Evolutionary conservation across 2,888 invertebrate genomes (phyloP), one percentile per base, ranked within the genome.

Genomic region (Ypsolopha sequella): DNA sequence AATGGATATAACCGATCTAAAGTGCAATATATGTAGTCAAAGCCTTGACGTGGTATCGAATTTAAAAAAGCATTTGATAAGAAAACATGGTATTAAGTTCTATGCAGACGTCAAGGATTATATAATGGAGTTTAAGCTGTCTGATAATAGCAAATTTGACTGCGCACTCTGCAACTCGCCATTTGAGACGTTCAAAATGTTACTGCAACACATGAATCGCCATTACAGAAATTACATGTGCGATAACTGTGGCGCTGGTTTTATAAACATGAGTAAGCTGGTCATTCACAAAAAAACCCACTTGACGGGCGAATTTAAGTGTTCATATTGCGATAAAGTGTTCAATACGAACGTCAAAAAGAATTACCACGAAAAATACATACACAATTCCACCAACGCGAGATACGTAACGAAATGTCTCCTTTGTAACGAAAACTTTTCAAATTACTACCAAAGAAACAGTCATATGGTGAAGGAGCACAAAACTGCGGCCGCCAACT

Each of bases 361-460:
- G 41, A 56, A 58, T 8, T 54, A 56, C 0, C 65, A 65, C 44
- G 58, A 62, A 55, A 84, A 46, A 6, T 81, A 82, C 7, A 79
- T 79, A 0, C 84, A 84, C 11, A 81, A 9, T 24, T 33, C 9
- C 9, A 10, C 33, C 45, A 45, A 2, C 24, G 45, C 10, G n/a
- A 81, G 1, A 66, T 69, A 0, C 62, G 48, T 0, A 75, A 78
- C 78, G 0, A 76, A 62, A 2, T 86, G 85, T 35, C 80, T 84
- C 0, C 77, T 80, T 0, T 85, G 85, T 14, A 72, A 77, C 0
- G 59, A 77, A 14, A 72, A 76, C 0, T 85, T 85, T 38, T 80
- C 75, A 0, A 80, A 79, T 35, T 85, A 85, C 36, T 80, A 82
- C 11, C 73, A 77, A 55, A 55, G 85, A 3, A 85, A 85, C 9